A percentile compares a stretch with the other conserved stretches of the same genome.
Conservation (phyloP, 2,888 invertebrate genomes). For the Andrena chrysosceles region DNA sequence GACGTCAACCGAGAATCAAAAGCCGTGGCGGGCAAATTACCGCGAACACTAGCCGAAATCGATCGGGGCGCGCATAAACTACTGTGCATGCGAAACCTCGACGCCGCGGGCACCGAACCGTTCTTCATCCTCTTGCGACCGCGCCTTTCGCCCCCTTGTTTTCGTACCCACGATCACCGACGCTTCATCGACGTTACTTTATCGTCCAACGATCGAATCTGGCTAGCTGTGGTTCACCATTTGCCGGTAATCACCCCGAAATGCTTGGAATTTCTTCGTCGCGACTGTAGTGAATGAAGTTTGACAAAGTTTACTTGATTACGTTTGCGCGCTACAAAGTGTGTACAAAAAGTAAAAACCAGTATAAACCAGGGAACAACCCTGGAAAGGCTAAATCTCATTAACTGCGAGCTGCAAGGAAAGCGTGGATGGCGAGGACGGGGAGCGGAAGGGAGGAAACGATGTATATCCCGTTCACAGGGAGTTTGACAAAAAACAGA, state of each 20-base stretch:
- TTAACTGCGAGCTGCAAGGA: conserved; percentile 15
- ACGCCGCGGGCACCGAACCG: conserved; percentile 47
- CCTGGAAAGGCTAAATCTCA: conserved; percentile 7
- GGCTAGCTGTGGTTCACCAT: background rate
- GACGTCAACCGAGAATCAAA: conserved; percentile 49
- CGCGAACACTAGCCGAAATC: conserved; percentile 49
- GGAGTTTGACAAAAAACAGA: conserved; percentile 30
- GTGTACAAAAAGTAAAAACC: too few species aligned
- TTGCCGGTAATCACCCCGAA: background rate
- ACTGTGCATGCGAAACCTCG: conserved; percentile 60
- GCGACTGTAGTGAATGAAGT: too few species aligned
- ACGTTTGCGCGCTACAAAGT: too few species aligned
- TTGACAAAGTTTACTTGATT: too few species aligned
- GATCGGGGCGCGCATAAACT: conserved; percentile 64
- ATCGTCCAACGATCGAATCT: background rate
- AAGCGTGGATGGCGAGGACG: background rate
- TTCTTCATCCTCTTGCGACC: conserved; percentile 43
- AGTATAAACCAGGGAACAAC: background rate
- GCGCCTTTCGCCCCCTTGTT: conserved; percentile 15
- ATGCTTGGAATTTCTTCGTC: background rate
- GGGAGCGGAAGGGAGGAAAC: background rate
- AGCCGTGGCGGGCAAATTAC: conserved; percentile 56
- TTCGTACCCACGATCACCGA: background rate
- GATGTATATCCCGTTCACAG: conserved; percentile 5
- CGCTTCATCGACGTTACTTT: conserved; percentile 3